Percentiles rank a stretch among this genome's conserved stretches.
Evolutionary conservation across 2,888 invertebrate genomes (phyloP).

Genomic region (Tethea ocularis): DNA sequence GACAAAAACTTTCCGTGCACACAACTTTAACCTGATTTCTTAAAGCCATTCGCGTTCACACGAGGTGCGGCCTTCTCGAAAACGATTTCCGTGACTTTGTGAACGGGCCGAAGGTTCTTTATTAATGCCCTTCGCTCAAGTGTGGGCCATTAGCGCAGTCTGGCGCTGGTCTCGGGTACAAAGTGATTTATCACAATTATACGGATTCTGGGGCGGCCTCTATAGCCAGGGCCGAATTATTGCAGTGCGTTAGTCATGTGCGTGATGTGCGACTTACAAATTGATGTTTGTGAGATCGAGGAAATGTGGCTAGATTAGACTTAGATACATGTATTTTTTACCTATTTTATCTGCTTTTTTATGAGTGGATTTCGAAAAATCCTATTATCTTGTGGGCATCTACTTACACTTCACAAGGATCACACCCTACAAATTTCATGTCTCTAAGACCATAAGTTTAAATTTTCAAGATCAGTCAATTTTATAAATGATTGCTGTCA

Average conservation of each 20-base stretch:
- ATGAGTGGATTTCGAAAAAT: no score
- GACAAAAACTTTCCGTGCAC: neutral
- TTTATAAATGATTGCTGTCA: no score
- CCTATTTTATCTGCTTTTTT: no score
- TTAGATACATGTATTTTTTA: no score
- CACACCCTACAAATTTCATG: no score
- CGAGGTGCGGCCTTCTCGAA: slow-evolving; percentile 14
- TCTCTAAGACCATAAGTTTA: no score
- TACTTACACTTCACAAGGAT: no score
- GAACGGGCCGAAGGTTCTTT: slow-evolving; percentile 52
- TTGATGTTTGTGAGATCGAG: neutral
- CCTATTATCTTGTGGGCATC: no score
- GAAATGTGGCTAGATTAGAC: no score
- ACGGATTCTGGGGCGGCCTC: slow-evolving; percentile 45
- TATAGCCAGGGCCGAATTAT: slow-evolving; percentile 33
- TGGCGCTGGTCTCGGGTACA: slow-evolving; percentile 66
- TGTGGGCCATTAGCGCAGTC: slow-evolving; percentile 72
- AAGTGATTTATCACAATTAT: slow-evolving; percentile 79
- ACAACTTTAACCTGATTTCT: neutral
- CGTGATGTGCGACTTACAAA: neutral
- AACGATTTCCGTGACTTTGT: slow-evolving; percentile 43
- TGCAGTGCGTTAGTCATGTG: neutral
- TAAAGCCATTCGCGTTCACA: slow-evolving; percentile 17
- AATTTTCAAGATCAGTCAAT: no score
- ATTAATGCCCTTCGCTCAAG: slow-evolving; percentile 58